A percentile compares a stretch with the other conserved stretches of the same genome.
Evolutionary conservation across 2,797 vertebrate species (phyloP).

Genomic region (Emydoidea blandingii): DNA sequence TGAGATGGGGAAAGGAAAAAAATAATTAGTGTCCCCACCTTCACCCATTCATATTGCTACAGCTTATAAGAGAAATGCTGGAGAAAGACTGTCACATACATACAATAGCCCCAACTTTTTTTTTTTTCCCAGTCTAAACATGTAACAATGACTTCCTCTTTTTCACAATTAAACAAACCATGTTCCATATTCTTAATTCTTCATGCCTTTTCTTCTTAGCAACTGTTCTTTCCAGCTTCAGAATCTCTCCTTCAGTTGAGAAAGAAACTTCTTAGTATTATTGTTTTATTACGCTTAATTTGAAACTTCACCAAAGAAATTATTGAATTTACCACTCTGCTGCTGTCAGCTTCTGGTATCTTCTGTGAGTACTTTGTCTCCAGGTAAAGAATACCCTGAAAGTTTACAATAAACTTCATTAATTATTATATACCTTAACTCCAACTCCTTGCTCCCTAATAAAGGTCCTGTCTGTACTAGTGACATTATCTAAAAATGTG

Average conservation of each 20-base stretch:
- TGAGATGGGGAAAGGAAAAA: background rate
- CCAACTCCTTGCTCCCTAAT: background rate
- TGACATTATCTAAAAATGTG: background rate
- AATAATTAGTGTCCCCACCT: background rate
- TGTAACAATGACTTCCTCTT: background rate
- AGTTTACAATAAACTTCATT: background rate
- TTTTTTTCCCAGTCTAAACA: constrained; percentile 20
- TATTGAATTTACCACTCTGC: constrained; percentile 34
- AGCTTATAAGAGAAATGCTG: background rate
- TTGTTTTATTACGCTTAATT: constrained; percentile 38
- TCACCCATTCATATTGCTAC: background rate
- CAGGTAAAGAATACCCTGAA: constrained; percentile 20
- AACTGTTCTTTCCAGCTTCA: background rate
- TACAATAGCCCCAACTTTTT: background rate
- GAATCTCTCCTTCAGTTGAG: constrained; percentile 19
- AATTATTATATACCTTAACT: background rate
- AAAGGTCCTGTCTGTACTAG: background rate
- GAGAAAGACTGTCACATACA: background rate
- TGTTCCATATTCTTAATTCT: background rate
- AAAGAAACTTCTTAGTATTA: background rate
- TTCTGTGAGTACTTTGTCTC: background rate
- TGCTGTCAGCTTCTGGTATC: background rate
- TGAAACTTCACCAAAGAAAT: constrained; percentile 30
- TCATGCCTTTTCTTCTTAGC: background rate
- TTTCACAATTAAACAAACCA: background rate